Evolutionary conservation across 2,888 invertebrate species (phyloP).

Genomic region (Invenusta paracnida): DNA sequence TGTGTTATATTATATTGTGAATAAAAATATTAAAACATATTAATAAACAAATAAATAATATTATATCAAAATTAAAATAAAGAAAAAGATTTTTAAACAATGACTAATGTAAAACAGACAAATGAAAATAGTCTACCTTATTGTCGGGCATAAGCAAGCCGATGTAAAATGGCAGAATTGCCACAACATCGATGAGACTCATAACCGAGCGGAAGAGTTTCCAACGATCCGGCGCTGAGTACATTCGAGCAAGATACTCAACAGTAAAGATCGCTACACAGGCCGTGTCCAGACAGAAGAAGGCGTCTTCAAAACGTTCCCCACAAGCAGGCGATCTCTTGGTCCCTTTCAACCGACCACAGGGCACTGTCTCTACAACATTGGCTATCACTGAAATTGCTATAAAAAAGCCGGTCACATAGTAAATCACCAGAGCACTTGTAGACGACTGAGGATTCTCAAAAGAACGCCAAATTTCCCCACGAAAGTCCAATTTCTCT

Average conservation of each 20-base stretch:
- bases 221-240: conserved; percentile 95
- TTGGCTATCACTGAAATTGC: conserved; percentile 98
- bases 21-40: not conserved
- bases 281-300: conserved; percentile 98
- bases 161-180: conserved; percentile 97
- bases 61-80: not conserved
- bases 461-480: conserved; percentile 99
- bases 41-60: not conserved
- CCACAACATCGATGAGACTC: conserved; percentile 98
- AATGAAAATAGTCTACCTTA: conserved; percentile 36
- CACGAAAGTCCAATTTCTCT: conserved; percentile 70
- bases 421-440: conserved; percentile 97
- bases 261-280: conserved; percentile 99
- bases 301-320: conserved; percentile 82
- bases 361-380: conserved; percentile 93
- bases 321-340: conserved; percentile 71
- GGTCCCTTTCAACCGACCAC: conserved; percentile 70
- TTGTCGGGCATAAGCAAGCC: conserved; percentile 94
- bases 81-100: not conserved
- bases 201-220: conserved; percentile 96
- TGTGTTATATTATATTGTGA: not conserved
- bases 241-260: conserved; percentile 83
- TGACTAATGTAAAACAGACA: not conserved
- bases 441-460: conserved; percentile 97
- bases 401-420: conserved; percentile 98